Conservation (phyloP, 2,797 vertebrate genomes). For the Octomys mimax region DNA sequence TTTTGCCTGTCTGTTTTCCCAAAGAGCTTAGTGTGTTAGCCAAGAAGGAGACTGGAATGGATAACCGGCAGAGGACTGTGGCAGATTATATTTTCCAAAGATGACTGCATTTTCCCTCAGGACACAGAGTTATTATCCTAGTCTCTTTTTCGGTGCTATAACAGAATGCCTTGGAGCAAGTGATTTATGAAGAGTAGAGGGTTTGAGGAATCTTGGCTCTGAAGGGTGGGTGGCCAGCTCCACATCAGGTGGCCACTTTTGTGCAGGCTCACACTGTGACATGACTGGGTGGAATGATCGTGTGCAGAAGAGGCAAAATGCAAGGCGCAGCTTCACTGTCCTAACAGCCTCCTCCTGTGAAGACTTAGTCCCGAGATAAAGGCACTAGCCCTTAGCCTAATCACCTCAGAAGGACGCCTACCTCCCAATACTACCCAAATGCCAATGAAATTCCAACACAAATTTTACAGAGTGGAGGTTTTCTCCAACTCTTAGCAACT, state of each 20-base stretch:
- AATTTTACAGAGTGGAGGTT: neutral
- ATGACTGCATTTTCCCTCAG: neutral
- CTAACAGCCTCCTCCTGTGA: neutral
- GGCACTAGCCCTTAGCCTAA: neutral
- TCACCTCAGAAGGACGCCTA: neutral
- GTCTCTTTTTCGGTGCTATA: too few relatives aligned
- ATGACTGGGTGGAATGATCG: neutral
- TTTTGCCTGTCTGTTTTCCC: neutral
- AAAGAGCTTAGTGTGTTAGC: neutral
- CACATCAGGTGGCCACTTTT: neutral
- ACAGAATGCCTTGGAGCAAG: neutral
- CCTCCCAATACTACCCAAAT: neutral
- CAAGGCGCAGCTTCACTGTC: neutral
- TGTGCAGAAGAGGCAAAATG: neutral
- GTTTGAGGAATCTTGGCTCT: neutral
- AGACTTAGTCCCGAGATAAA: neutral
- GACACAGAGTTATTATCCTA: neutral
- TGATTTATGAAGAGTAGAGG: neutral
- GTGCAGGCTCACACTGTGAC: too few relatives aligned
- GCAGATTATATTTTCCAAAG: neutral
- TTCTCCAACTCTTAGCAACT: neutral
- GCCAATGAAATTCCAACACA: neutral
- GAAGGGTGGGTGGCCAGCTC: neutral
- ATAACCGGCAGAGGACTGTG: neutral
- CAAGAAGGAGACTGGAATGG: neutral